These are phyloP conservation scores for Tamias sibiricus DNA, from an alignment of 2,113 vertebrate species.

Conservation along the genomic window DNA sequence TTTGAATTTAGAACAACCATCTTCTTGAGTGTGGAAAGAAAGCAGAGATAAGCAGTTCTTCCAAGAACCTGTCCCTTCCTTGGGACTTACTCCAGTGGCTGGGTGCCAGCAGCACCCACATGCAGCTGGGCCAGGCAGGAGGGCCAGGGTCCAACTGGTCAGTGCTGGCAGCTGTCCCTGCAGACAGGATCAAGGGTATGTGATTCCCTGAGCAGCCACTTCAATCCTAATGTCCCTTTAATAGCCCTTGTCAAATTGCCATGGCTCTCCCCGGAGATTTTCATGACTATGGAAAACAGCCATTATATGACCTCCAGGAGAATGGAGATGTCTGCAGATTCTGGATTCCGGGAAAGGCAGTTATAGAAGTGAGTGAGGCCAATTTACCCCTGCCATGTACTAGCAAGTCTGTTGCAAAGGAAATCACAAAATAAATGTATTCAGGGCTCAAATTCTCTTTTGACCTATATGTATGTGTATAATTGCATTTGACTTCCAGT, in stretches of 20 bases:
- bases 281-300: slow-evolving; percentile 58
- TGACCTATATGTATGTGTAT: neutral
- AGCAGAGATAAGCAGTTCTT: neutral
- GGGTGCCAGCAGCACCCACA: neutral
- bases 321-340: slow-evolving; percentile 44
- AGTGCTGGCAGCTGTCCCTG: slow-evolving; percentile 16
- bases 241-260: slow-evolving; percentile 56
- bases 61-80: neutral
- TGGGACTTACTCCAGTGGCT: neutral
- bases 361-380: neutral
- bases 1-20: neutral
- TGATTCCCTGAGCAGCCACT: slow-evolving; percentile 39
- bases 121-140: neutral
- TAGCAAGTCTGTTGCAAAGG: neutral
- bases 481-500: neutral
- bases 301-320: slow-evolving; percentile 62
- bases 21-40: neutral
- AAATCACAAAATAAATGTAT: neutral
- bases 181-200: neutral
- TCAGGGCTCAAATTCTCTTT: neutral
- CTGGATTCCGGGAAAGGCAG: slow-evolving; percentile 46
- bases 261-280: slow-evolving; percentile 51
- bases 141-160: neutral
- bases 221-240: slow-evolving; percentile 63
- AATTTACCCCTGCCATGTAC: neutral